Percentiles rank a stretch among this genome's conserved stretches.
phyloP scores from a whole-genome alignment of 2,113 vertebrate species.

The Myiopsitta monachus region DNA sequence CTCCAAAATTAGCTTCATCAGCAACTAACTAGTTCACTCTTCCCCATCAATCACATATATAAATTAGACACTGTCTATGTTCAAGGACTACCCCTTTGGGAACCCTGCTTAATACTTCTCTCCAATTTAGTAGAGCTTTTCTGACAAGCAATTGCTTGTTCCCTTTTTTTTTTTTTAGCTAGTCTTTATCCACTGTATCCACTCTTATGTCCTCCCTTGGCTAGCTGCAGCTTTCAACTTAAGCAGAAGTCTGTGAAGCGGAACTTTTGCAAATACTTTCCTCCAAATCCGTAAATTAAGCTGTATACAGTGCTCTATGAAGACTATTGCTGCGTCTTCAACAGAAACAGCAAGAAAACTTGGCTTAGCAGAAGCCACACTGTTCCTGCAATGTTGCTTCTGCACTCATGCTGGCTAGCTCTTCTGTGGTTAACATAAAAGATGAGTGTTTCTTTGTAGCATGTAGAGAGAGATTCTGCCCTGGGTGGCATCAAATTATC shows the following conservation, averaged over 20 bases:
- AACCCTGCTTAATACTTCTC: conserved; percentile 22
- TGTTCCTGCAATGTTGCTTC: neutral
- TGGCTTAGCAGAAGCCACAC: neutral
- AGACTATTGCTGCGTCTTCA: neutral
- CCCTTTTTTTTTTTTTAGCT: neutral
- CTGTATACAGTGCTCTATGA: neutral
- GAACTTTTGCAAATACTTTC: conserved; percentile 21
- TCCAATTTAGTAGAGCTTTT: conserved; percentile 45
- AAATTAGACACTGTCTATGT: neutral
- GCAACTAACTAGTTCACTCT: conserved; percentile 46
- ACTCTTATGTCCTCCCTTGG: neutral
- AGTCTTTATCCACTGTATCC: conserved; percentile 29
- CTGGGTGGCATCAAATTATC: neutral
- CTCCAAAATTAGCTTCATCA: conserved; percentile 46
- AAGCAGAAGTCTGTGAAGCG: conserved; percentile 19
- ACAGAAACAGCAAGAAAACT: neutral
- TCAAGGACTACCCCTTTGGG: conserved; percentile 26
- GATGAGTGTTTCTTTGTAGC: neutral
- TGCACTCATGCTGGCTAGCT: neutral
- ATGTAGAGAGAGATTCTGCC: neutral
- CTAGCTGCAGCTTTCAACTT: conserved; percentile 31
- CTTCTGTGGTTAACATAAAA: neutral
- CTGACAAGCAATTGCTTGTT: conserved; percentile 50
- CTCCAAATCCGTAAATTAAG: neutral
- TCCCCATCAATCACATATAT: neutral